Conservation (phyloP, 2,797 vertebrate species). For the Platyrinchus mystaceus region DNA sequence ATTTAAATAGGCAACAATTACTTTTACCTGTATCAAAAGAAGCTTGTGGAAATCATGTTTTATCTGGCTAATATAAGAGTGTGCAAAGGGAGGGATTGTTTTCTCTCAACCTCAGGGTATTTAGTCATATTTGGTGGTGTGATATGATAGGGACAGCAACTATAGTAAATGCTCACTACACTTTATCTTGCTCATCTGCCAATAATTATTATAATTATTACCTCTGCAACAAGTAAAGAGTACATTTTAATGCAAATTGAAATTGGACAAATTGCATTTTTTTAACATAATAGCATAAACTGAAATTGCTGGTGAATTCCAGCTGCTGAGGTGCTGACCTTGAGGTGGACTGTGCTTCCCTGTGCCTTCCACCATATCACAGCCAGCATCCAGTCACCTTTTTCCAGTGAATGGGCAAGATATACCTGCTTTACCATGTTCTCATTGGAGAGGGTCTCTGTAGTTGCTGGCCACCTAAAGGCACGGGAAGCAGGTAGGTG, state of each 20-base stretch:
- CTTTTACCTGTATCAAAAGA: neutral
- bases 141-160: neutral
- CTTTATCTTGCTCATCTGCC: neutral
- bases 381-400: neutral
- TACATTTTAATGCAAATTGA: neutral
- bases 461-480: neutral
- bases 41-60: neutral
- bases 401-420: rapidly evolving
- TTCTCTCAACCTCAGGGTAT: neutral
- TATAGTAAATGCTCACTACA: neutral
- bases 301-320: neutral
- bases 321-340: neutral
- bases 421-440: neutral
- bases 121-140: neutral
- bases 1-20: neutral
- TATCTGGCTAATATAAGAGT: neutral
- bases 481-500: neutral
- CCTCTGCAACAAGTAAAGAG: neutral
- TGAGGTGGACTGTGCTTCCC: neutral
- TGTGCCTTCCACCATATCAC: neutral
- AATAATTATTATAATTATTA: neutral
- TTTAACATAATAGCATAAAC: neutral
- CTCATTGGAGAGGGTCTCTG: neutral
- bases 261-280: neutral
- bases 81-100: neutral